Percentiles rank a stretch among this genome's conserved stretches.
Conservation (phyloP, 2,113 vertebrate species). For the Fregetta grallaria region DNA sequence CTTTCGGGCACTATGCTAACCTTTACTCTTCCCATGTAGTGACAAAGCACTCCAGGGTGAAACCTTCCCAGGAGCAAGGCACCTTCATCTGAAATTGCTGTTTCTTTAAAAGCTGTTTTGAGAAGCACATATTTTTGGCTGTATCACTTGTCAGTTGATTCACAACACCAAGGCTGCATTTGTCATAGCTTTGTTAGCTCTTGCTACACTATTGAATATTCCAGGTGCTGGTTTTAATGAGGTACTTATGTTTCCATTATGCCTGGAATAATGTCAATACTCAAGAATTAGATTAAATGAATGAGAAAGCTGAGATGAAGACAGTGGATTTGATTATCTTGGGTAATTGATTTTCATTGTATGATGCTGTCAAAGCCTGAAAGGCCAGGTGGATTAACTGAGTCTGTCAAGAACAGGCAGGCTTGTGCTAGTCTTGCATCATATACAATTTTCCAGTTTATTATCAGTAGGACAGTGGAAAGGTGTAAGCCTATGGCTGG, state of each 20-base stretch:
- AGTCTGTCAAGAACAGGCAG: not conserved
- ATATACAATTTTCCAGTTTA: not conserved
- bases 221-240: conserved; percentile 25
- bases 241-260: conserved; percentile 7
- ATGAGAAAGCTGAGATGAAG: not conserved
- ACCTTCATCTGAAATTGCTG: not conserved
- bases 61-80: not conserved
- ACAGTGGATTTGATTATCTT: not conserved
- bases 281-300: conserved; percentile 8
- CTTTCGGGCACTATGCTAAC: not conserved
- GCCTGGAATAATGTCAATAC: not conserved
- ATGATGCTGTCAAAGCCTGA: not conserved
- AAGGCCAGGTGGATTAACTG: conserved; percentile 1
- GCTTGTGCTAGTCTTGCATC: not conserved
- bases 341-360: not conserved
- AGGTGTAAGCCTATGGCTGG: not conserved
- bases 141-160: not conserved
- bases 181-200: conserved; percentile 5
- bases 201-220: not conserved
- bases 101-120: not conserved
- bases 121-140: not conserved
- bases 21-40: not conserved
- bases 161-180: not conserved
- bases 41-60: not conserved
- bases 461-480: not conserved